phyloP scores from a whole-genome alignment of 1,140 invertebrate genomes.

The Drosophila yakuba region DNA sequence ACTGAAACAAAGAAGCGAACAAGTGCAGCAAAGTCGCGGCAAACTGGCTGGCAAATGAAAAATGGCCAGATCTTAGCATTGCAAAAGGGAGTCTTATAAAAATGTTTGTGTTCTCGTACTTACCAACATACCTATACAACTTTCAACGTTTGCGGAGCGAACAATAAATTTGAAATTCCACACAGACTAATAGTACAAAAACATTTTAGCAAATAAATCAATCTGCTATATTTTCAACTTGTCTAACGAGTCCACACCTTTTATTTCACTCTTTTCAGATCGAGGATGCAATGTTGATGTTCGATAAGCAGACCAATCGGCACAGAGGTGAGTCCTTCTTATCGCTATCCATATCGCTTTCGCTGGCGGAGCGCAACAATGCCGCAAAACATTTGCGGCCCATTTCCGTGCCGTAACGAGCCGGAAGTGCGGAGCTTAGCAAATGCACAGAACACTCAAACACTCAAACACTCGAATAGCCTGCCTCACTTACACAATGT shows the following conservation, averaged over 20 bases:
- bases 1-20: slow-evolving; percentile 34
- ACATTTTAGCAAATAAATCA: too few species aligned
- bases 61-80: slow-evolving; percentile 22
- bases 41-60: slow-evolving; percentile 30
- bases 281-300: slow-evolving; percentile 99
- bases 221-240: too few species aligned
- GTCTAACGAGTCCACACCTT: neutral
- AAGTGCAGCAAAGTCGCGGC: slow-evolving; percentile 20
- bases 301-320: slow-evolving; percentile 99
- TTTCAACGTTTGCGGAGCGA: neutral
- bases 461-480: slow-evolving; percentile 26
- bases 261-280: slow-evolving; percentile 91
- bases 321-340: slow-evolving; percentile 96
- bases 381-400: slow-evolving; percentile 33
- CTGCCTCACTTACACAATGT: slow-evolving; percentile 19
- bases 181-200: too few species aligned
- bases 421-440: slow-evolving; percentile 75
- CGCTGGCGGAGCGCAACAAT: slow-evolving; percentile 13
- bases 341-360: slow-evolving; percentile 5
- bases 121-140: neutral
- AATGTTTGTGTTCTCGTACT: neutral
- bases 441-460: slow-evolving; percentile 57
- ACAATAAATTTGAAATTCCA: too few species aligned
- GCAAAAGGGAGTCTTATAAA: neutral
- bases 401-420: slow-evolving; percentile 77